These are phyloP conservation scores for Molossus alvarezi DNA, from an alignment of 2,797 vertebrate genomes.

Conservation along the genomic window DNA sequence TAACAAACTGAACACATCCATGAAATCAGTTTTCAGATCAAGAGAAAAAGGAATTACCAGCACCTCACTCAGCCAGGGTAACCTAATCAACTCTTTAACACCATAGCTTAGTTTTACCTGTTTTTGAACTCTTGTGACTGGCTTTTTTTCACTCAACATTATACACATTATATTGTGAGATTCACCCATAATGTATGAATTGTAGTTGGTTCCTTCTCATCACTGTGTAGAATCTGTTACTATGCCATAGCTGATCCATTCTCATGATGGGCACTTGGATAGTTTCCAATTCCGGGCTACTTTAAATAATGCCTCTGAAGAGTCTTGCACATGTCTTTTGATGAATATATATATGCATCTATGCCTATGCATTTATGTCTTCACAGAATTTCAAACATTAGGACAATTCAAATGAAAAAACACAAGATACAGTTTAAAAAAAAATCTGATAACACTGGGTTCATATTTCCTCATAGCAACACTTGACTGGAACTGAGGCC, in stretches of 20 bases:
- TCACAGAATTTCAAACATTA: constrained; percentile 29
- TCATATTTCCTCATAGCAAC: constrained; percentile 21
- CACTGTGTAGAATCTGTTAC: not conserved
- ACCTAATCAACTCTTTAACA: not conserved
- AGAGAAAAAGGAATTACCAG: not conserved
- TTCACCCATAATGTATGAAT: constrained; percentile 5
- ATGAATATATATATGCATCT: not conserved
- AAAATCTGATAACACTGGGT: not conserved
- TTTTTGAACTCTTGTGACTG: constrained; percentile 3
- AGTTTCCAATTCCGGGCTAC: not conserved
- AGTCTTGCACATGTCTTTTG: not conserved
- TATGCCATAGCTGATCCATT: constrained; percentile 10
- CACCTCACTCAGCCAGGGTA: not conserved
- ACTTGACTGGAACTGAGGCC: not conserved
- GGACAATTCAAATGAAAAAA: constrained; percentile 39
- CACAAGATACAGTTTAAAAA: not conserved
- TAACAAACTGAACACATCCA: constrained; percentile 8
- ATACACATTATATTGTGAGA: constrained; percentile 12
- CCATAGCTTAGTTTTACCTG: not conserved
- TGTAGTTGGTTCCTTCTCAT: constrained; percentile 36
- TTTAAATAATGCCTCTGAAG: not conserved
- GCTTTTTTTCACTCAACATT: not conserved
- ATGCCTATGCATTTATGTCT: constrained; percentile 25
- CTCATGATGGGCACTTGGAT: not conserved
- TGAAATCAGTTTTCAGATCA: constrained; percentile 57